Evolutionary conservation across 2,113 vertebrate species (phyloP).

Genomic region (Passer montanus): DNA sequence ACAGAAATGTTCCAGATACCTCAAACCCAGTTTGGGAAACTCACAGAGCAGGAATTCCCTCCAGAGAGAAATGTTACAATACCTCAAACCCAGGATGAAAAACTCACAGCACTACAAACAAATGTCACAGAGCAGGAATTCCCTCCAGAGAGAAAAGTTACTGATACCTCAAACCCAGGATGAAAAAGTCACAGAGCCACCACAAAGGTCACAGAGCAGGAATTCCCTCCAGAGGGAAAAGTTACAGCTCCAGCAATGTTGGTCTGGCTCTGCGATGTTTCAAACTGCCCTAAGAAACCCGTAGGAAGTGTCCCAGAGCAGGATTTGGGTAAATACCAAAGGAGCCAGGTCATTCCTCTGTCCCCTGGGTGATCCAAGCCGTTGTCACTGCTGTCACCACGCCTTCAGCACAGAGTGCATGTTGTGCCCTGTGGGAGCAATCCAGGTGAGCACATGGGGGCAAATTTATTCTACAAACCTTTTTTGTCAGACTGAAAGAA

Average conservation of each 20-base stretch:
- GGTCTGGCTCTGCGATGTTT: fast-evolving
- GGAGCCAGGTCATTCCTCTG: neutral
- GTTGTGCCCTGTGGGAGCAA: neutral
- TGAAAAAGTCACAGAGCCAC: neutral
- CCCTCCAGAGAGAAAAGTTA: neutral
- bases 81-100: too few relatives aligned
- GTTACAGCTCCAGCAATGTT: neutral
- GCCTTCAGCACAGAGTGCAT: neutral
- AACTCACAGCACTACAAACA: too few relatives aligned
- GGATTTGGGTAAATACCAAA: neutral
- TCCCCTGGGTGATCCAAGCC: neutral
- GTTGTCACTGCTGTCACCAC: neutral
- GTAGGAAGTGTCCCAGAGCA: neutral
- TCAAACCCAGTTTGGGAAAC: too few relatives aligned
- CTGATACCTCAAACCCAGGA: neutral
- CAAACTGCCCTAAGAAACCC: neutral
- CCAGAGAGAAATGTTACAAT: too few relatives aligned
- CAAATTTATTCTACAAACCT: neutral
- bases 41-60: too few relatives aligned
- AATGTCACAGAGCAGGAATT: neutral
- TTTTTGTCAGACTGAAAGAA: neutral
- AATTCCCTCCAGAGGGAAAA: neutral
- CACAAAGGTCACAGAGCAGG: neutral
- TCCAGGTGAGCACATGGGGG: neutral
- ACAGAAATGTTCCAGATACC: too few relatives aligned